Evolutionary conservation across 2,113 vertebrate species (phyloP), one percentile per base, ranked within the genome.

Genomic region (Pelvicachromis taeniatus): DNA sequence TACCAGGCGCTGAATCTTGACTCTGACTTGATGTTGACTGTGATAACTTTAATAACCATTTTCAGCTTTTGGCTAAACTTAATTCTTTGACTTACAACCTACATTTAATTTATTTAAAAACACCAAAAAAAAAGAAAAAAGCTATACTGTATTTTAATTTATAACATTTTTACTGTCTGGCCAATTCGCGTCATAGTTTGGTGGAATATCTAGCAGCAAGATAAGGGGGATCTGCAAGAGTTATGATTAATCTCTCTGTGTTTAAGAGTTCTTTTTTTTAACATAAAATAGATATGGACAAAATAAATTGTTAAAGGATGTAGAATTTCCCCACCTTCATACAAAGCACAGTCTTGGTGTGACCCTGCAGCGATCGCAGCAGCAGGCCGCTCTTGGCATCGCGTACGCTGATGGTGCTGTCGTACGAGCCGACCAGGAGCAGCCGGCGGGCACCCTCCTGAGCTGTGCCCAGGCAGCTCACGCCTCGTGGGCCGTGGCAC

Each of bases 381-480:
- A 99, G 96, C 58, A 99, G 93, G 59, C 98, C 97, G 0, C 96
- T 99, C 70, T 96, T 96, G 0, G 99, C 98, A 8, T 99, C 99
- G 1, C 99, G 95, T 2, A 99, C 97, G 0, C 97, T 99, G 91
- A 99, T 98, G 90, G 97, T 99, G 89, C 96, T 97, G 95, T 99
- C 99, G 0, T 99, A 99, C 53, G 98, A 99, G n/a, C 99, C 99
- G 31, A 99, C 98, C 1, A 99, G 96, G 84, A 99, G 93, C 80
- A 99, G 42, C 12, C 95, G 97, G 8, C 98, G 96, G 31, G 97
- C 96, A 17, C 99, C 99, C 90, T 99, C 99, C 95, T 99, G 98
- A 17, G 98, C 94, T 1, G 98, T 97, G 17, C 96, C 97, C 38
- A 99, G 94, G 80, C 98, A 99, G 95, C 98, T 99, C 78, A 99